Evolutionary conservation across 2,888 invertebrate species (phyloP).

Genomic region (Belgica antarctica): DNA sequence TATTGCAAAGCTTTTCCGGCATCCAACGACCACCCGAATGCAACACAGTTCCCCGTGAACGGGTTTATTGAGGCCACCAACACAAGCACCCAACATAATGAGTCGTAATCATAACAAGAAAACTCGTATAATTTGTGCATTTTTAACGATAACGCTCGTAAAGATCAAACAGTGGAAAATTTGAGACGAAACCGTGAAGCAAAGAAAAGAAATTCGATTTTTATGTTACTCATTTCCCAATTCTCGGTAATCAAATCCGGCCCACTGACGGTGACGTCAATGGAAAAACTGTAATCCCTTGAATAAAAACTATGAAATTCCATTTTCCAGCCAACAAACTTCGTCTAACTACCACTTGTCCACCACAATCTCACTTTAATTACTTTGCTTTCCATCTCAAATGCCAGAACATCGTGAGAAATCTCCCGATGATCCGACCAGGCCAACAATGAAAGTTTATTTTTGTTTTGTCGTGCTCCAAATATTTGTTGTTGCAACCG

Average conservation of each 20-base stretch:
- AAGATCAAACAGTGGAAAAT: background rate
- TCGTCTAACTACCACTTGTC: no score
- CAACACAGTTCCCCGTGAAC: no score
- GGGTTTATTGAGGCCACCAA: background rate
- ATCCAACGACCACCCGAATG: background rate
- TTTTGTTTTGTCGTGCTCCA: background rate
- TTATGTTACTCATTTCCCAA: background rate
- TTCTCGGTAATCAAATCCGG: background rate
- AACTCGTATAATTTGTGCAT: slow-evolving; percentile 7
- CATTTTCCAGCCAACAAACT: no score
- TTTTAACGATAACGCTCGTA: background rate
- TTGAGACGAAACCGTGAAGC: slow-evolving; percentile 4
- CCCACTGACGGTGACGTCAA: no score
- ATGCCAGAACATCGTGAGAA: background rate
- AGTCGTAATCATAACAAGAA: background rate
- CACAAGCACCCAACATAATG: background rate
- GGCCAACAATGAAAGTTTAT: slow-evolving; percentile 19
- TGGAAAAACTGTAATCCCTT: no score
- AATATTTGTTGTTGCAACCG: background rate
- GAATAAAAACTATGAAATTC: no score
- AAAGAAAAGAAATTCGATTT: slow-evolving; percentile 1
- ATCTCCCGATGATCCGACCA: no score
- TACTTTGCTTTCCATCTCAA: background rate
- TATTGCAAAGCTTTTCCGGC: background rate
- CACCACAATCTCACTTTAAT: no score